Base-by-base conservation (phyloP, 2,113 vertebrate species). In the Setophaga kirtlandii region DNA sequence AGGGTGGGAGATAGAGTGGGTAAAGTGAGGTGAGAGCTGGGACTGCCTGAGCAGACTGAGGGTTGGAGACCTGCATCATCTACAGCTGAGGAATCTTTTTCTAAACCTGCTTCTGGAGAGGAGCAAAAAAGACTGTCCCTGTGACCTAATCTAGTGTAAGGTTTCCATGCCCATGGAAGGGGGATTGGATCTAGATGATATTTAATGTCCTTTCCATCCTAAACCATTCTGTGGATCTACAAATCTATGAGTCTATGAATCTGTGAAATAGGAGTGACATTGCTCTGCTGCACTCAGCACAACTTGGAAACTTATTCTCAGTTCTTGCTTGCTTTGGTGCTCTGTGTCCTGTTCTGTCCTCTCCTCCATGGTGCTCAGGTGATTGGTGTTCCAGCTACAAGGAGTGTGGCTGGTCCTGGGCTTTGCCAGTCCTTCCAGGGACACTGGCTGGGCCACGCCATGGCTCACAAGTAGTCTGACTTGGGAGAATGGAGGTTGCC, bases 111-210 rank as follows among this genome's bases (percentile, higher is more conserved):
- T 52, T 3, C 53, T 56, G 44, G 12, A 64, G 70, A 31, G 67
- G 42, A 39, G 37, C 28, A 55, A 41, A 65, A 41, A 35, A 47
- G 14, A 27, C 27, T 9, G 6, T 68, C 53, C 41, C 20, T 4
- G 0, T 4, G 3, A 35, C 59, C 56, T 2, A 0, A 24, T 47
- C 58, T 35, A 49, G 21, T 33, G 17, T 25, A 42, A 49, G 5
- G 5, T 60, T 50, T 83, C 41, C 3, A 2, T 76, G 47, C 18
- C 63, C 35, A 11, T 69, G 56, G 18, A 46, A 90, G 6, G 4
- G 16, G 5, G 10, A 5, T 28, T 70, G 79, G 27, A 56, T 50
- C 22, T 63, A 33, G 42, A 21, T 63, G 13, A 14, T 50, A 28
- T 49, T 63, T 55, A 31, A 70, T 46, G 22, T 49, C 12, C 31